A percentile compares a stretch with the other conserved stretches of the same genome.
Evolutionary conservation across 2,888 invertebrate species (phyloP).

Genomic region (Melipona beecheii): DNA sequence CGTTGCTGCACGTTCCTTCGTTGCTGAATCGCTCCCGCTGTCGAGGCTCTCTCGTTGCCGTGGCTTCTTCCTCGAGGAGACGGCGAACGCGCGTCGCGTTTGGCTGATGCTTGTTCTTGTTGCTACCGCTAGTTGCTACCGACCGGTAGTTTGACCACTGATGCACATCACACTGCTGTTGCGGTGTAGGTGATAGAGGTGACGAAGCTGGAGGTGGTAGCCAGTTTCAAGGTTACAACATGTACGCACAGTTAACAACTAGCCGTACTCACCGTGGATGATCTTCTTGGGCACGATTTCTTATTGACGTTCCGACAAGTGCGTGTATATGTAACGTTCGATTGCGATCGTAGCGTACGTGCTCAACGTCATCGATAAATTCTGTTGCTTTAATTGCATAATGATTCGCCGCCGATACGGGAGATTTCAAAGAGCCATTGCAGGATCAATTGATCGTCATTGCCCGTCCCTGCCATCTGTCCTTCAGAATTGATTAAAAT

Average conservation of each 20-base stretch:
- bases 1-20: conserved; percentile 36
- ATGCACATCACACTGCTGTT: conserved; percentile 37
- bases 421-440: conserved; percentile 6
- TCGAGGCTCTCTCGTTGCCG: neutral
- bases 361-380: conserved; percentile 25
- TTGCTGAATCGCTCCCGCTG: conserved; percentile 26
- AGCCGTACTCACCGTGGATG: conserved; percentile 23
- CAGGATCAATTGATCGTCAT: neutral
- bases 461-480: neutral
- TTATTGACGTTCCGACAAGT: neutral
- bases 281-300: conserved; percentile 14
- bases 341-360: neutral
- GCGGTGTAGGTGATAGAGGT: conserved; percentile 66
- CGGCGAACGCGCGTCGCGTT: conserved; percentile 22
- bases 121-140: conserved; percentile 52
- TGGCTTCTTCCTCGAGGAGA: neutral
- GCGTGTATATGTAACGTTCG: neutral
- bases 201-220: conserved; percentile 71
- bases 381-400: conserved; percentile 18
- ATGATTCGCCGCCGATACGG: conserved; percentile 2
- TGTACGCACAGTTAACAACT: conserved; percentile 29
- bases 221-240: conserved; percentile 77
- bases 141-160: conserved; percentile 39
- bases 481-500: neutral
- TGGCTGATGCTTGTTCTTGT: conserved; percentile 38